phyloP scores from a whole-genome alignment of 2,888 invertebrate species.

The Campoplex nolae region DNA sequence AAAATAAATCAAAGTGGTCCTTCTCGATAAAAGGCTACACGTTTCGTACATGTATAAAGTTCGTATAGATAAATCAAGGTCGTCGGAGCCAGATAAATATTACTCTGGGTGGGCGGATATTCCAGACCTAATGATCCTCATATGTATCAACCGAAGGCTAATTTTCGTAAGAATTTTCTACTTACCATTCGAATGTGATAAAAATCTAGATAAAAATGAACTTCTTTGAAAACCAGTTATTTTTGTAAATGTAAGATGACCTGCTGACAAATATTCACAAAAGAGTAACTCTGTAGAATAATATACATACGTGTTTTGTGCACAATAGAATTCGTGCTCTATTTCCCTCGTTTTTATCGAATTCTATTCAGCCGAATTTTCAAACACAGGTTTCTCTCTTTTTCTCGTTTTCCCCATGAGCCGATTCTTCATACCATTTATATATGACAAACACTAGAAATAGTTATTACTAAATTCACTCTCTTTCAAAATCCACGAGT shows the following conservation, averaged over 20 bases:
- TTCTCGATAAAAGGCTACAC: slow-evolving; percentile 53
- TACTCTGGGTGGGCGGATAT: slow-evolving; percentile 11
- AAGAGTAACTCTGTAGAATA: neutral
- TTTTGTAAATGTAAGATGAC: neutral
- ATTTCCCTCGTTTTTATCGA: slow-evolving; percentile 43
- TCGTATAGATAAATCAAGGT: slow-evolving; percentile 22
- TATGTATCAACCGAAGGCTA: neutral
- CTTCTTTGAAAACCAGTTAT: neutral
- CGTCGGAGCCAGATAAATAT: slow-evolving; percentile 23
- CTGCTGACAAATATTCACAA: neutral
- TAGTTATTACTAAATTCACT: slow-evolving; percentile 44
- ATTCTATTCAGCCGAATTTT: slow-evolving; percentile 21
- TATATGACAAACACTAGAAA: slow-evolving; percentile 18
- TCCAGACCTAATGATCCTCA: slow-evolving; percentile 1
- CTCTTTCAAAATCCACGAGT: slow-evolving; percentile 2
- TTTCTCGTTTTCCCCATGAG: neutral
- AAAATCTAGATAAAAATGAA: neutral
- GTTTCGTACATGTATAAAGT: slow-evolving; percentile 6
- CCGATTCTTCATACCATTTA: slow-evolving; percentile 23
- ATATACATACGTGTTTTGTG: neutral
- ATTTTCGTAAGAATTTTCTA: neutral
- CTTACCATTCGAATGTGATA: neutral
- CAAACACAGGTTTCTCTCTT: neutral
- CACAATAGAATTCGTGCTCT: slow-evolving; percentile 50
- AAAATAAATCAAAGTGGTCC: slow-evolving; percentile 60